phyloP scores from a whole-genome alignment of 2,888 invertebrate genomes.

The Vannuccia rotundouncinata region DNA sequence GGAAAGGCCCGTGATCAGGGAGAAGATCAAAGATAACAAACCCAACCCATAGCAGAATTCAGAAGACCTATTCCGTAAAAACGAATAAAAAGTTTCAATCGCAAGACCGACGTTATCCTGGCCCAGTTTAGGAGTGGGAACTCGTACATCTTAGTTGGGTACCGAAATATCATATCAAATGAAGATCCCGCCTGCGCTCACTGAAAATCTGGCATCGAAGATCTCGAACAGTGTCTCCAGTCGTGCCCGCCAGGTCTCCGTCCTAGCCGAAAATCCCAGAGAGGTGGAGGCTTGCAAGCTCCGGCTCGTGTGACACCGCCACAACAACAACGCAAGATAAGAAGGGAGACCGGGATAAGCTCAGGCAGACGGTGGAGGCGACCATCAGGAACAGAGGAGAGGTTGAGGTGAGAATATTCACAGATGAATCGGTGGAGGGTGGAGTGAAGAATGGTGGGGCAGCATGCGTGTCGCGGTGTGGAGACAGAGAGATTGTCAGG shows the following conservation, averaged over 20 bases:
- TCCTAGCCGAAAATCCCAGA: conserved; percentile 11
- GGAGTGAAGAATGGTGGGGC: no score
- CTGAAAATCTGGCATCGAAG: conserved; percentile 18
- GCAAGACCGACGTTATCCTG: conserved; percentile 18
- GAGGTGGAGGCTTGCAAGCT: no score
- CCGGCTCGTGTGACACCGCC: no score
- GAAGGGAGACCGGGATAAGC: no score
- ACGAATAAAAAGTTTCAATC: background rate
- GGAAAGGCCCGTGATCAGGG: conserved; percentile 4
- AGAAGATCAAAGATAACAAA: background rate
- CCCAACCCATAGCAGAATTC: conserved; percentile 4
- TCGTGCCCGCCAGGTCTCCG: conserved; percentile 11
- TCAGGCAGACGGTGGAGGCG: no score
- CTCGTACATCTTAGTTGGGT: conserved; percentile 6
- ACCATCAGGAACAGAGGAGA: no score
- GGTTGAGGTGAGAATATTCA: no score
- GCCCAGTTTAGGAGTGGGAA: conserved; percentile 10
- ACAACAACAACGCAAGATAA: no score
- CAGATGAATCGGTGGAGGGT: no score
- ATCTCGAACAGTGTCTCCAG: conserved; percentile 11
- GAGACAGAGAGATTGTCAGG: no score
- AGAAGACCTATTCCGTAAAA: conserved; percentile 3
- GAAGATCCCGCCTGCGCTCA: conserved; percentile 11
- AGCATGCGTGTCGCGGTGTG: no score
- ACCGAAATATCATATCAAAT: conserved; percentile 12